These are phyloP conservation scores for Lamprologus speciosus DNA, from an alignment of 2,113 vertebrate species.

Conservation along the genomic window DNA sequence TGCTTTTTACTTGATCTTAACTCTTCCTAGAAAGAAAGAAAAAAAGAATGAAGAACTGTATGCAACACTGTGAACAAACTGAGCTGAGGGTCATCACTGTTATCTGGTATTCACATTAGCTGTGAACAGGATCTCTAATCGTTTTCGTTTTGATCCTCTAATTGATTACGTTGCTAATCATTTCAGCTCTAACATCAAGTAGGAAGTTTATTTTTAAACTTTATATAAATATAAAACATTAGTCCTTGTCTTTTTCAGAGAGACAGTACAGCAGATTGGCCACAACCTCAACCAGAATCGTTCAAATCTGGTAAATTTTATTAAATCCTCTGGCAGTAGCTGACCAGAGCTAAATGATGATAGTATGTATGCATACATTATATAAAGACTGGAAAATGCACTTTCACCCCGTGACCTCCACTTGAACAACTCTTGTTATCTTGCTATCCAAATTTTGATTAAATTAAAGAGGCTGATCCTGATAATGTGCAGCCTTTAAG, in stretches of 20 bases:
- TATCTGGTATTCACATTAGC: background rate
- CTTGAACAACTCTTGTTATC: background rate
- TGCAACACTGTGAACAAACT: background rate
- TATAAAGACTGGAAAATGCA: background rate
- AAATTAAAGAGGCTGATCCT: background rate
- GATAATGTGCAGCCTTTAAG: background rate
- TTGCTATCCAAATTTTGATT: background rate
- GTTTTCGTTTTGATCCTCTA: background rate
- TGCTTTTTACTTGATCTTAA: background rate
- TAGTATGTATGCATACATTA: background rate
- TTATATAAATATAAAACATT: background rate
- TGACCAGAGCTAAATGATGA: fast-evolving
- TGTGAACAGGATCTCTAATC: background rate
- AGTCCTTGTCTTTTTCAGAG: background rate
- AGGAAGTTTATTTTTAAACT: background rate
- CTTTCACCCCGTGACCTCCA: background rate
- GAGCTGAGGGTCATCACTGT: background rate
- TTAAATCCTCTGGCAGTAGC: background rate
- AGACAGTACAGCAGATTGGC: background rate
- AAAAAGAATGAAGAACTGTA: background rate
- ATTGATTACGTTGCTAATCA: background rate
- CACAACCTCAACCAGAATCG: background rate
- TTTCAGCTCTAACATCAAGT: background rate
- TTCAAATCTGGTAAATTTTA: background rate
- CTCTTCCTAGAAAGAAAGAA: background rate